phyloP scores from a whole-genome alignment of 2,888 invertebrate genomes.

The Antheraea assamensis region DNA sequence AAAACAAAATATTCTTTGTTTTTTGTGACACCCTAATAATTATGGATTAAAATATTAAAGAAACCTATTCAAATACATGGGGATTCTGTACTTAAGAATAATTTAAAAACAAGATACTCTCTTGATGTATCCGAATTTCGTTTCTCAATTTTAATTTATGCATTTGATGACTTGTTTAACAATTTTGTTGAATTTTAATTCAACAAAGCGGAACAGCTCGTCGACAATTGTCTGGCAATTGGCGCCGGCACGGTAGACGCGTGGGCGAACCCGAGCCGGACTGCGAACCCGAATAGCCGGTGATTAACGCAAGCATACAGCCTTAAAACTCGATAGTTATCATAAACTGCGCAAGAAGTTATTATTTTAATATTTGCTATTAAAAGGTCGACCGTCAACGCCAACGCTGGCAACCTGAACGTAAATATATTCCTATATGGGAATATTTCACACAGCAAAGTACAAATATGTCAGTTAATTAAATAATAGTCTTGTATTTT shows the following conservation, averaged over 20 bases:
- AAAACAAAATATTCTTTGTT: too few species aligned
- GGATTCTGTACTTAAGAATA: background rate
- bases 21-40: too few species aligned
- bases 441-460: slow-evolving; percentile 2
- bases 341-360: slow-evolving; percentile 40
- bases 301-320: slow-evolving; percentile 63
- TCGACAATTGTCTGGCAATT: slow-evolving; percentile 46
- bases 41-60: too few species aligned
- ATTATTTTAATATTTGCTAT: slow-evolving; percentile 25
- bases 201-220: slow-evolving; percentile 30
- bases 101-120: background rate
- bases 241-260: slow-evolving; percentile 51
- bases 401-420: background rate
- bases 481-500: background rate
- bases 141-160: slow-evolving; percentile 10
- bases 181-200: slow-evolving; percentile 15
- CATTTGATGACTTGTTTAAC: slow-evolving; percentile 10
- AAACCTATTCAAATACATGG: background rate
- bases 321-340: slow-evolving; percentile 53
- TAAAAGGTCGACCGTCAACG: background rate
- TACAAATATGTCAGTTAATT: slow-evolving; percentile 5
- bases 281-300: slow-evolving; percentile 44
- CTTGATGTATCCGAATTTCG: slow-evolving; percentile 1
- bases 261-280: slow-evolving; percentile 67
- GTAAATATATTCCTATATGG: background rate